These are phyloP conservation scores for Enteromius thamalakanensis DNA, from an alignment of 2,797 vertebrate species.

Conservation along the genomic window DNA sequence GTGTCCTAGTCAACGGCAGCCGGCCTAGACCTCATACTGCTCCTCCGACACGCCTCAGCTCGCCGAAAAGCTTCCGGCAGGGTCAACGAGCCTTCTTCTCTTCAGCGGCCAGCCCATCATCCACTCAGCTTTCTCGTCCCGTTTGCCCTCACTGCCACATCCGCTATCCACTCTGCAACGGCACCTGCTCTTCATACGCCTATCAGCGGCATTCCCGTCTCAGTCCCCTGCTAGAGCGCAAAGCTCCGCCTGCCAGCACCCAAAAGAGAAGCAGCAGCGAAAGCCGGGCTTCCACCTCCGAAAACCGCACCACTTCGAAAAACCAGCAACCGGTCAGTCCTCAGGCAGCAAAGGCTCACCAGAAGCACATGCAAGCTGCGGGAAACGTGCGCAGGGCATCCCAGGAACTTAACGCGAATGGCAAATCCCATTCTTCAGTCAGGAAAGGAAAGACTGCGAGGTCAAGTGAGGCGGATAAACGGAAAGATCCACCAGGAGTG, in stretches of 20 bases:
- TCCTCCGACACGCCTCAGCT: slow-evolving; percentile 78
- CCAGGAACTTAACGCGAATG: slow-evolving; percentile 59
- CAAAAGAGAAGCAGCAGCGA: slow-evolving; percentile 81
- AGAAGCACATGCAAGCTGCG: slow-evolving; percentile 75
- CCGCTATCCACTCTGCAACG: slow-evolving; percentile 81
- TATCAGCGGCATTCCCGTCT: slow-evolving; percentile 82
- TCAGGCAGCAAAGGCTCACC: slow-evolving; percentile 69
- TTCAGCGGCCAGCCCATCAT: slow-evolving; percentile 67
- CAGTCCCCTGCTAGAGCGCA: slow-evolving; percentile 77
- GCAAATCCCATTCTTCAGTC: slow-evolving; percentile 63
- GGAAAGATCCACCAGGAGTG: slow-evolving; percentile 65
- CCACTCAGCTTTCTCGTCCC: slow-evolving; percentile 70
- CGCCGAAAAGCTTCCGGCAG: slow-evolving; percentile 78
- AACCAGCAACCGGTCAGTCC: slow-evolving; percentile 76
- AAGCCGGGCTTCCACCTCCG: slow-evolving; percentile 71
- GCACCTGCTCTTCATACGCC: slow-evolving; percentile 78
- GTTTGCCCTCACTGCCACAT: slow-evolving; percentile 81
- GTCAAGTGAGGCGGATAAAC: slow-evolving; percentile 73
- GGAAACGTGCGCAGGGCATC: slow-evolving; percentile 74
- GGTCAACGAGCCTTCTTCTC: slow-evolving; percentile 74
- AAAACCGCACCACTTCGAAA: slow-evolving; percentile 68
- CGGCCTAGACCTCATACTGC: slow-evolving; percentile 80
- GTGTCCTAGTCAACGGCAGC: slow-evolving; percentile 59
- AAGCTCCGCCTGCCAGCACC: slow-evolving; percentile 62
- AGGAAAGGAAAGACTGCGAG: slow-evolving; percentile 72